Evolutionary conservation across 2,797 vertebrate species (phyloP), one percentile per base, ranked within the genome.

Genomic region (Acrossocheilus fasciatus): DNA sequence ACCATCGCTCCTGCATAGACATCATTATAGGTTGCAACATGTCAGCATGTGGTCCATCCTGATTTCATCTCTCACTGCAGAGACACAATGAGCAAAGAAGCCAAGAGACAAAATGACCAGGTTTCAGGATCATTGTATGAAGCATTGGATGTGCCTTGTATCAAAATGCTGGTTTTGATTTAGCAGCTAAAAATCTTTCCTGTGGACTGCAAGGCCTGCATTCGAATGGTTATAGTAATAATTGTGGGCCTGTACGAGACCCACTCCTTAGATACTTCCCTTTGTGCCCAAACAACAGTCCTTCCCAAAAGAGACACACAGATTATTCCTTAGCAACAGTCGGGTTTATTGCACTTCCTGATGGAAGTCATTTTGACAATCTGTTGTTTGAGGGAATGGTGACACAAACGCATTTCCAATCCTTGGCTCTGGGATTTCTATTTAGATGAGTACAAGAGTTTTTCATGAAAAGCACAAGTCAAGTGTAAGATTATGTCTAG

Each of bases 401-500:
- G 87, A 88, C 83, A 92, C 89, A 86, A 89, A 90, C 86, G 81
- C 20, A 88, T 89, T 92, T 91, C 88, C 88, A 89, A 87, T 90
- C 62, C 76, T 87, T 81, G 85, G 86, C 88, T 92, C 84, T 88
- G 88, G 90, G 89, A 89, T 85, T 87, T 91, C 83, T 91, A 87
- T 91, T 90, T 87, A 91, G 87, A 93, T 62, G 72, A 88, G 87
- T 89, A 87, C 87, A 91, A 90, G 91, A 3, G 90, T 93, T 92
- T 43, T 90, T 87, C 87, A 90, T 89, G 88, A 92, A 92, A 93
- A 93, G 88, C 87, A 85, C 81, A 80, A 91, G 90, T 94, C 89
- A 90, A 93, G 92, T 92, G 87, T 89, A 91, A 93, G 88, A 92
- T 92, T 88, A 93, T 89, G 90, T 90, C 83, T 87, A 85, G 88